Evolutionary conservation across 1,140 invertebrate species (phyloP).

Genomic region (Danaus melanippus): DNA sequence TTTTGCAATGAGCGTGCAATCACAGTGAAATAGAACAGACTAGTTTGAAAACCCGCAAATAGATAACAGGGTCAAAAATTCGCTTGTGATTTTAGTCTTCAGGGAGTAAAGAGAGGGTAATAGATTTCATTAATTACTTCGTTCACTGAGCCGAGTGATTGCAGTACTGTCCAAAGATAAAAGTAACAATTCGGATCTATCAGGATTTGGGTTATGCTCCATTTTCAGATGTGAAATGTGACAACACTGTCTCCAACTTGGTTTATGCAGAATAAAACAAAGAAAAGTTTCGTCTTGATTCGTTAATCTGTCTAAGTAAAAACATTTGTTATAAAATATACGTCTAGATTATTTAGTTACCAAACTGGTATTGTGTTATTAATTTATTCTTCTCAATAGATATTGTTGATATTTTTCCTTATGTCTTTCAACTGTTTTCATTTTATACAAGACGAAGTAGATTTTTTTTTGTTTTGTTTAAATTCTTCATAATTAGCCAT

Average conservation of each 20-base stretch:
- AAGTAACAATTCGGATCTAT: conserved; percentile 59
- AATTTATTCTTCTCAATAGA: too few species aligned
- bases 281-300: too few species aligned
- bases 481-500: too few species aligned
- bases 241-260: conserved; percentile 7
- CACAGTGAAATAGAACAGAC: conserved; percentile 31
- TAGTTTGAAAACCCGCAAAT: conserved; percentile 43
- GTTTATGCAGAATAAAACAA: too few species aligned
- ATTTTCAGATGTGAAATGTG: conserved; percentile 32
- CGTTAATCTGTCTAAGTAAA: too few species aligned
- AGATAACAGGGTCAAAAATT: conserved; percentile 56
- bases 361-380: too few species aligned
- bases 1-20: conserved; percentile 23
- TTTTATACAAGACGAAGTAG: too few species aligned
- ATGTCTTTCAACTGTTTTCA: too few species aligned
- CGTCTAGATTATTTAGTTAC: too few species aligned
- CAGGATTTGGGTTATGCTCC: conserved; percentile 42
- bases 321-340: too few species aligned
- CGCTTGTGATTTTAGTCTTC: conserved; percentile 44
- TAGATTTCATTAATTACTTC: conserved; percentile 72
- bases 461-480: too few species aligned
- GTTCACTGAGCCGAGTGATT: conserved; percentile 67
- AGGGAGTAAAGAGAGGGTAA: conserved; percentile 58
- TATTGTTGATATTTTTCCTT: too few species aligned
- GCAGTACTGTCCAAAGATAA: conserved; percentile 57